These are phyloP conservation scores for Contarinia nasturtii DNA, from an alignment of 1,140 invertebrate species.

Conservation along the genomic window DNA sequence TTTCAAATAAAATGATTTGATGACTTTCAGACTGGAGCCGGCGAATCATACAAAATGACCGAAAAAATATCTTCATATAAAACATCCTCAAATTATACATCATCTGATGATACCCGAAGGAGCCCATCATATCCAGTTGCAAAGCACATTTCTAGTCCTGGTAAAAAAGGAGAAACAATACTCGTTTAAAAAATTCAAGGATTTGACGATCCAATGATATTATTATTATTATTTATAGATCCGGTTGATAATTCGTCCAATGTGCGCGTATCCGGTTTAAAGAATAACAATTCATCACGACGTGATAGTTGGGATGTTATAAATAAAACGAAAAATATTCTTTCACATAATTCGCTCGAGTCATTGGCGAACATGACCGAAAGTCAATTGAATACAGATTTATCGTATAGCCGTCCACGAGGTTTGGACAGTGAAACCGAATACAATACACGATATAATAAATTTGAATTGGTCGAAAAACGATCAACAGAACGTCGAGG, in stretches of 20 bases:
- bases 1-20: no score
- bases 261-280: conserved; percentile 44
- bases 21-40: not conserved
- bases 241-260: conserved; percentile 47
- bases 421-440: conserved; percentile 32
- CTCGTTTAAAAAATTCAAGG: no score
- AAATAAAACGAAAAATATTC: conserved; percentile 53
- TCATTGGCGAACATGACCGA: conserved; percentile 45
- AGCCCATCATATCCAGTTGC: conserved; percentile 9
- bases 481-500: conserved; percentile 9
- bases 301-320: conserved; percentile 64
- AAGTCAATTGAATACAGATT: conserved; percentile 27
- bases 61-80: conserved; percentile 22
- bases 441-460: conserved; percentile 36
- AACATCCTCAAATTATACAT: conserved; percentile 19
- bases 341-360: conserved; percentile 41
- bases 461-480: conserved; percentile 25
- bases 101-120: conserved; percentile 14
- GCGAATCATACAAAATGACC: conserved; percentile 15
- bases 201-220: not conserved
- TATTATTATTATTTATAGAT: conserved; percentile 13
- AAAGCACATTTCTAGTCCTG: not conserved
- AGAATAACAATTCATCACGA: conserved; percentile 31
- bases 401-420: conserved; percentile 19
- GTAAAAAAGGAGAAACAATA: not conserved